Conservation (phyloP, 2,888 invertebrate genomes). For the Tipula vernalis region DNA sequence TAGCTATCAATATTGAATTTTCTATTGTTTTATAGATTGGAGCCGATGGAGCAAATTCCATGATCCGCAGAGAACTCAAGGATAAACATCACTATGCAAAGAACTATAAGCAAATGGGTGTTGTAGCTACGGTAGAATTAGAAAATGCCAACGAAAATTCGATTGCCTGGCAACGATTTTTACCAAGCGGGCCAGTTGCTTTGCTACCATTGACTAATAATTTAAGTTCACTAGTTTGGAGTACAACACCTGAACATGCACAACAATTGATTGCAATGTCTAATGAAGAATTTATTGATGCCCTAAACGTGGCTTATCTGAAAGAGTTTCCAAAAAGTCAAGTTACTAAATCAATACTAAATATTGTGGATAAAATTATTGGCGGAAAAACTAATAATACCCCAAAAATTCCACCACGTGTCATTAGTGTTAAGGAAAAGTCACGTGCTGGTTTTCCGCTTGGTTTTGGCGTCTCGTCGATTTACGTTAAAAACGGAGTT, state of each 20-base stretch:
- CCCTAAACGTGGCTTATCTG: constrained; percentile 75
- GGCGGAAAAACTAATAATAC: constrained; percentile 25
- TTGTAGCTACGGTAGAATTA: constrained; percentile 82
- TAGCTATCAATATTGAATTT: too few relatives aligned
- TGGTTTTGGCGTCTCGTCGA: constrained; percentile 77
- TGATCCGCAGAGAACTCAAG: constrained; percentile 70
- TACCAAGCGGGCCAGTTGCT: constrained; percentile 86
- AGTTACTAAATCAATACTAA: constrained; percentile 32
- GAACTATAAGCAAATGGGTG: constrained; percentile 75
- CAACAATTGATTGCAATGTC: constrained; percentile 55
- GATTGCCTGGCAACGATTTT: constrained; percentile 93
- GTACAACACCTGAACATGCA: constrained; percentile 62
- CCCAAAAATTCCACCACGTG: constrained; percentile 32
- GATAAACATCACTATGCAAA: constrained; percentile 38
- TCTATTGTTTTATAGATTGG: constrained; percentile 51
- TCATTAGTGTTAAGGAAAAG: constrained; percentile 26
- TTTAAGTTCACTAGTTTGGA: constrained; percentile 90
- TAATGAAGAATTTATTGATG: constrained; percentile 74
- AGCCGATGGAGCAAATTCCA: constrained; percentile 87
- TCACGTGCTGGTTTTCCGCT: constrained; percentile 80
- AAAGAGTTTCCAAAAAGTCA: constrained; percentile 29
- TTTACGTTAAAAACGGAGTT: constrained; percentile 69
- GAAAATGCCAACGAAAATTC: constrained; percentile 58
- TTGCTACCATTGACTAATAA: constrained; percentile 69
- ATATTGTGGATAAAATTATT: constrained; percentile 38